Percentiles rank a stretch among this genome's conserved stretches.
These are phyloP conservation scores for Lordiphosa mommai DNA, from an alignment of 1,140 invertebrate species.

Conservation along the genomic window DNA sequence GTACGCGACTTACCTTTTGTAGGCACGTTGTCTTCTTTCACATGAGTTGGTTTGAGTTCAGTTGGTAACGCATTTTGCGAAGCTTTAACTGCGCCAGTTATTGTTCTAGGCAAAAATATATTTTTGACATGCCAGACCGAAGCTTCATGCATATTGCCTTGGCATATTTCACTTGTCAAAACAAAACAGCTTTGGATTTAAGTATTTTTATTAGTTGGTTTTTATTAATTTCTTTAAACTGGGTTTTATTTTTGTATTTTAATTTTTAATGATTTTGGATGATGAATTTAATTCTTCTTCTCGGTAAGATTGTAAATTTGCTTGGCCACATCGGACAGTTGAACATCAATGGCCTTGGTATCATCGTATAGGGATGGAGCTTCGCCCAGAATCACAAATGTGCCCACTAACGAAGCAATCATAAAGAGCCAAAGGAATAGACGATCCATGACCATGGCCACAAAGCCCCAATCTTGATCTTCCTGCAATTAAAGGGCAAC, in stretches of 20 bases:
- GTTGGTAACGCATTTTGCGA: too few relatives aligned
- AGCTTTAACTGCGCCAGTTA: too few relatives aligned
- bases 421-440: conserved; percentile 98
- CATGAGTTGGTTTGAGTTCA: conserved; percentile 38
- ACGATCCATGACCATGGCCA: conserved; percentile 98
- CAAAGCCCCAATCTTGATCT: conserved; percentile 99
- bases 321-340: conserved; percentile 90
- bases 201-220: conserved; percentile 53
- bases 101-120: conserved; percentile 36
- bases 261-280: conserved; percentile 20
- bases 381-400: conserved; percentile 92
- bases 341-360: conserved; percentile 89
- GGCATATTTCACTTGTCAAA: conserved; percentile 30
- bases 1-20: conserved; percentile 7
- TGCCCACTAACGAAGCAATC: conserved; percentile 94
- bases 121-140: conserved; percentile 29
- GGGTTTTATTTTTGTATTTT: conserved; percentile 23
- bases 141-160: conserved; percentile 19
- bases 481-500: conserved; percentile 84
- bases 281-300: conserved; percentile 76
- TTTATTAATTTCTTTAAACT: conserved; percentile 38
- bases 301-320: conserved; percentile 81
- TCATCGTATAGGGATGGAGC: conserved; percentile 94
- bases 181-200: conserved; percentile 41
- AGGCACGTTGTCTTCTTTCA: conserved; percentile 26